A percentile compares a stretch with the other conserved stretches of the same genome.
phyloP scores from a whole-genome alignment of 2,797 vertebrate genomes.

The Ptychadena robeensis region DNA sequence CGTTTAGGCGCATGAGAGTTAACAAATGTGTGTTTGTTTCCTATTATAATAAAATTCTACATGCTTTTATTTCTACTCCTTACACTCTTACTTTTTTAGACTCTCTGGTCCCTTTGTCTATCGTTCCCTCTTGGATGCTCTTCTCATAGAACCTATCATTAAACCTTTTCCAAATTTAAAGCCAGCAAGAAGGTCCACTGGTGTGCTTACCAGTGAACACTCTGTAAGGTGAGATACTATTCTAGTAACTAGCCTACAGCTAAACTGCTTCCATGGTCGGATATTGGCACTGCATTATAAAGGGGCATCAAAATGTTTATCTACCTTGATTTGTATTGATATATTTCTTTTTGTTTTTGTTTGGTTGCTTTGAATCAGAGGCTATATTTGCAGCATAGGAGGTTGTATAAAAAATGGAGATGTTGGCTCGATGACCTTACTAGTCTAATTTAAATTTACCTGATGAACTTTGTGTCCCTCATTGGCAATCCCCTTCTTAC shows the following conservation, averaged over 20 bases:
- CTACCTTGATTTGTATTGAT: too few species aligned
- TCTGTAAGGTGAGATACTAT: slow-evolving; percentile 68
- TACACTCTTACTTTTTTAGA: slow-evolving; percentile 67
- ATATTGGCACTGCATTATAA: neutral
- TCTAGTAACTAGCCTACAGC: neutral
- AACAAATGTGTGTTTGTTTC: neutral
- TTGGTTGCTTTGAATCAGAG: too few species aligned
- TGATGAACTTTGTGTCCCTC: too few species aligned
- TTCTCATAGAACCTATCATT: slow-evolving; percentile 76
- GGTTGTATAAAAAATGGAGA: too few species aligned
- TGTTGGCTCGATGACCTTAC: too few species aligned
- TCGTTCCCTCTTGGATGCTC: slow-evolving; percentile 76
- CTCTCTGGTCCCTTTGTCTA: slow-evolving; percentile 68
- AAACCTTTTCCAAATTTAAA: slow-evolving; percentile 66
- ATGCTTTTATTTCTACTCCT: neutral
- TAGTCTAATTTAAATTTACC: too few species aligned
- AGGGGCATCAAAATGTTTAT: neutral
- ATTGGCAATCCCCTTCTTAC: too few species aligned
- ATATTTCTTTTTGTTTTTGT: too few species aligned
- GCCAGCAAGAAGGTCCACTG: slow-evolving; percentile 69
- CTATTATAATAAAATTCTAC: neutral
- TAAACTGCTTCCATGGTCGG: neutral
- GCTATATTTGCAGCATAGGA: too few species aligned
- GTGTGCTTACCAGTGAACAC: slow-evolving; percentile 69
- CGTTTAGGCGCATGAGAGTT: too few species aligned